Percentiles rank a stretch among this genome's conserved stretches.
Evolutionary conservation across 2,888 invertebrate genomes (phyloP).

Genomic region (Troglohyphantes excavatus): DNA sequence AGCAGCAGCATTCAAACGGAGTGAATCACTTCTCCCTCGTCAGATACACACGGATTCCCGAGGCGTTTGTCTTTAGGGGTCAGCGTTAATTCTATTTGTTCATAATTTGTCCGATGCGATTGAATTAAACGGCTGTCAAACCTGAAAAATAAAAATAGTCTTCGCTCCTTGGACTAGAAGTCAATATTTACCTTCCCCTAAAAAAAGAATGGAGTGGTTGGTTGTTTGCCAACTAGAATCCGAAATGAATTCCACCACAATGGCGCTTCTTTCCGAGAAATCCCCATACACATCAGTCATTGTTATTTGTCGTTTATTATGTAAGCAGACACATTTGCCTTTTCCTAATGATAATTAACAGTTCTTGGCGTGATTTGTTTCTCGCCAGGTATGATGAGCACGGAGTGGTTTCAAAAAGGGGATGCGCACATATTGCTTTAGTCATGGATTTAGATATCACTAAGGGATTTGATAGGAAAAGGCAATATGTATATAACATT

Average conservation of each 20-base stretch:
- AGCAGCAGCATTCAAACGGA: slow-evolving; percentile 17
- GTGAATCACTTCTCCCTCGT: slow-evolving; percentile 1
- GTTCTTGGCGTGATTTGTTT: slow-evolving; percentile 59
- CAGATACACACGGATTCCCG: neutral
- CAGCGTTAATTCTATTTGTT: slow-evolving; percentile 73
- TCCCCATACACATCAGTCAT: slow-evolving; percentile 46
- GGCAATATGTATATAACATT: too few relatives aligned
- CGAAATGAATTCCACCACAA: slow-evolving; percentile 28
- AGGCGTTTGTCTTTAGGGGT: slow-evolving; percentile 26
- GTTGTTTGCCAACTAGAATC: slow-evolving; percentile 63
- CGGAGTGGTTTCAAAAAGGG: neutral
- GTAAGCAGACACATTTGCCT: slow-evolving; percentile 30
- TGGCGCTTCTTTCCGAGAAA: neutral
- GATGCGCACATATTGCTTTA: neutral
- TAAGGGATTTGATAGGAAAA: too few relatives aligned
- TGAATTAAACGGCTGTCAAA: slow-evolving; percentile 72
- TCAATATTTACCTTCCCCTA: slow-evolving; percentile 66
- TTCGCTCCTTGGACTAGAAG: slow-evolving; percentile 22
- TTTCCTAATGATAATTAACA: slow-evolving; percentile 61
- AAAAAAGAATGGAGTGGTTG: slow-evolving; percentile 28
- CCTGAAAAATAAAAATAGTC: slow-evolving; percentile 5
- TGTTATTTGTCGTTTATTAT: slow-evolving; percentile 74
- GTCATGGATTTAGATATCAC: too few relatives aligned
- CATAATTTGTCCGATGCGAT: slow-evolving; percentile 72
- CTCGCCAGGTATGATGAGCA: slow-evolving; percentile 20